Base-by-base conservation (phyloP, 2,888 invertebrate genomes). In the Lampropteryx suffumata region DNA sequence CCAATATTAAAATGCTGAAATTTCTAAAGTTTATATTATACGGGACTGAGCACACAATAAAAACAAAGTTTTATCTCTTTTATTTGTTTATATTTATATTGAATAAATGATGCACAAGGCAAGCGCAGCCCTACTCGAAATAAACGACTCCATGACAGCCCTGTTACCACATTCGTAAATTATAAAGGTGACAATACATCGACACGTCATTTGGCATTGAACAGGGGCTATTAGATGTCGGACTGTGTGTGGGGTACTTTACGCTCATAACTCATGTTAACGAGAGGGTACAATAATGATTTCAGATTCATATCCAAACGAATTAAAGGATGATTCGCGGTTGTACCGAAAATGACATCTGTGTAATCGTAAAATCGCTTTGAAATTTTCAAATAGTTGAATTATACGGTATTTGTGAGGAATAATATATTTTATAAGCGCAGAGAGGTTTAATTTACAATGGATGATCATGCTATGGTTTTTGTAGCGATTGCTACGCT, bases 111-210 rank as follows among this genome's bases (percentile, higher is more conserved):
- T 4, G n/a, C 21, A 21, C 3, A 28, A 28, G 9, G 1, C 28
- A 10, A n/a, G n/a, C 7, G 24, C 49, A 49, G 32, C 49, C 49
- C 49, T 42, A 42, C 36, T 42, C n/a, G 27, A 39, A 41, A 46
- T 37, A 33, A 51, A 37, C 51, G 37, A 21, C 26, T 37, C 24
- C 11, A 37, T 36, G 67, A 51, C 59, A 62, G 42, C 70, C 65
- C 64, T 64, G 48, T 13, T 73, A 74, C 76, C 76, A 73, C 79
- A 81, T 77, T 74, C 77, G 76, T 83, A 82, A 82, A 82, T 83
- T 73, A 74, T 72, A 72, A 78, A 84, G 84, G 86, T 88, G 87
- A 84, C 87, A 84, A 86, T 76, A 73, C 82, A 83, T 71, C 77
- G 83, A 80, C 85, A 79, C 73, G 80, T 85, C 86, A 86, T 86